Conservation (phyloP, 2,113 vertebrate genomes). For the Trichomycterus rosablanca region DNA sequence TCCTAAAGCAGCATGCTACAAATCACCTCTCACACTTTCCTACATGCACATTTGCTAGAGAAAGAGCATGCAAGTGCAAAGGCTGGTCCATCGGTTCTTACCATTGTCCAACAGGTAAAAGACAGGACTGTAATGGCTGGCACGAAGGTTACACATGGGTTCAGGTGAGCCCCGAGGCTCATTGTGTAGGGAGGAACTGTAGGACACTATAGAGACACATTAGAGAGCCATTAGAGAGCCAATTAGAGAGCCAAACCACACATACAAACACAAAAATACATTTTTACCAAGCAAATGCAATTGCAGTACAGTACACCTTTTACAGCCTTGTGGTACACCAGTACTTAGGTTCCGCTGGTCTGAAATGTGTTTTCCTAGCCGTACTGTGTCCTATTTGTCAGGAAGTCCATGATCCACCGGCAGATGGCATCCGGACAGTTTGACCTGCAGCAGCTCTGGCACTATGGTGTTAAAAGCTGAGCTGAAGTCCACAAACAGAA, state of each 20-base stretch:
- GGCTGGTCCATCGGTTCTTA: conserved; percentile 55
- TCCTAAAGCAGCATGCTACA: conserved; percentile 34
- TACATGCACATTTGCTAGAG: conserved; percentile 15
- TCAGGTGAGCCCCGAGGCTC: conserved; percentile 67
- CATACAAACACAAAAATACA: not conserved
- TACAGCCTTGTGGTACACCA: too few relatives aligned
- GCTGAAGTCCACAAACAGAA: too few relatives aligned
- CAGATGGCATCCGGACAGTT: too few relatives aligned
- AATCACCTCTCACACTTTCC: conserved; percentile 3
- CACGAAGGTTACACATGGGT: conserved; percentile 68
- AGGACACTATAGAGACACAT: conserved; percentile 74
- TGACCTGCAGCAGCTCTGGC: too few relatives aligned
- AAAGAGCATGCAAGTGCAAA: not conserved
- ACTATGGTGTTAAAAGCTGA: too few relatives aligned
- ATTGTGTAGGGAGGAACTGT: conserved; percentile 68
- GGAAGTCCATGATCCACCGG: too few relatives aligned
- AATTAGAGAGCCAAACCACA: conserved; percentile 37
- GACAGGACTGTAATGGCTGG: conserved; percentile 75
- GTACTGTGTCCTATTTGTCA: too few relatives aligned
- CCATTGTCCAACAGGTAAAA: conserved; percentile 79
- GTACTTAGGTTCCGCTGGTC: too few relatives aligned
- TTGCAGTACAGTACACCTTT: too few relatives aligned
- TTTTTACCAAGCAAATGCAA: too few relatives aligned
- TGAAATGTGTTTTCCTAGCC: too few relatives aligned
- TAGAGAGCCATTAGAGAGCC: conserved; percentile 65